phyloP scores from a whole-genome alignment of 2,888 invertebrate species.

The Bursaphelenchus okinawaensis region DNA sequence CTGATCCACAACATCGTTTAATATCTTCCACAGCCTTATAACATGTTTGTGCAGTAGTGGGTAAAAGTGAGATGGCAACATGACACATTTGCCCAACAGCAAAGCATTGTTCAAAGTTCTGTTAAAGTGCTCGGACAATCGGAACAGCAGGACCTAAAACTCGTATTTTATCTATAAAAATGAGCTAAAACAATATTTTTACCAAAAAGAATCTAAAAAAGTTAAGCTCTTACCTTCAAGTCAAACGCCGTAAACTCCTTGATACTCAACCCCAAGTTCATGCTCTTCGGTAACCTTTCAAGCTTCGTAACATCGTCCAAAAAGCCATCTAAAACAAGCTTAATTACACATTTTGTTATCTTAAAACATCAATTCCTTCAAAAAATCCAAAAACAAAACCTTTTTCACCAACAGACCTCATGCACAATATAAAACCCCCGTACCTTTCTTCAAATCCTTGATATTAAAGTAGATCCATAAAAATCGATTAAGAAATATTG shows the following conservation, averaged over 20 bases:
- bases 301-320: neutral
- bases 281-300: neutral
- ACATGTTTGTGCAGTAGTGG: neutral
- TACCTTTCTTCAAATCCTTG: neutral
- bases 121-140: neutral
- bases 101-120: neutral
- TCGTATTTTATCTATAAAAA: neutral
- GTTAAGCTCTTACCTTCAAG: neutral
- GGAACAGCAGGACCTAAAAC: conserved; percentile 5
- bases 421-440: no score
- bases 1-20: no score
- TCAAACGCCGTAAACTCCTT: conserved; percentile 4
- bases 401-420: no score
- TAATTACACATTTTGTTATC: no score
- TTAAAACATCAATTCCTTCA: no score
- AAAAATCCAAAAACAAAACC: no score
- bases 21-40: neutral
- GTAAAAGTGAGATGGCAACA: neutral
- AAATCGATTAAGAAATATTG: conserved; percentile 4
- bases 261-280: neutral
- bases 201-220: neutral
- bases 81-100: neutral
- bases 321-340: conserved; percentile 3
- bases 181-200: no score
- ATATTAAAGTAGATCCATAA: neutral